Conservation (phyloP, 2,888 invertebrate genomes). For the Pteria penguin region DNA sequence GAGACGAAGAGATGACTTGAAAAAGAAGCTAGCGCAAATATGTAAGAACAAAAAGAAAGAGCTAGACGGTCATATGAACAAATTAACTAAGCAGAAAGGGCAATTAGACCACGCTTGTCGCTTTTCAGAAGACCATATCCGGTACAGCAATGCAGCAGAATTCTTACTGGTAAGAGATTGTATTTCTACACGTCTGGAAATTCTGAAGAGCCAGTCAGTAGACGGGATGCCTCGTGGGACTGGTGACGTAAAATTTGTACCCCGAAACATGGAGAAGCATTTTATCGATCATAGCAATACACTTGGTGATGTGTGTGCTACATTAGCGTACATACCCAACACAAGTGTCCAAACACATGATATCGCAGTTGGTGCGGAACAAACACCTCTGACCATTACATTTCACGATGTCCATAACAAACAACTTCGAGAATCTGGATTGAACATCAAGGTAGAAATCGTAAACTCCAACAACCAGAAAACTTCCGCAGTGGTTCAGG, state of each 20-base stretch:
- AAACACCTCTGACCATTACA: constrained; percentile 54
- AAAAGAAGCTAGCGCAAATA: constrained; percentile 52
- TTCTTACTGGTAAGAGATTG: constrained; percentile 58
- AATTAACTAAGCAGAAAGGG: constrained; percentile 49
- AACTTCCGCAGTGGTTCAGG: constrained; percentile 48
- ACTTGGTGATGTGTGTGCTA: constrained; percentile 57
- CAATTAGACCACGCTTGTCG: constrained; percentile 53
- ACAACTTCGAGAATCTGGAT: constrained; percentile 55
- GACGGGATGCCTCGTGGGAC: constrained; percentile 47
- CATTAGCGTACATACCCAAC: constrained; percentile 58
- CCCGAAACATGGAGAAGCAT: constrained; percentile 50
- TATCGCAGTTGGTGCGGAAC: constrained; percentile 55
- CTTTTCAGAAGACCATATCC: constrained; percentile 54
- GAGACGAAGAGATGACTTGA: constrained; percentile 56
- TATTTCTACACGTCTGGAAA: constrained; percentile 48
- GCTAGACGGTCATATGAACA: constrained; percentile 53
- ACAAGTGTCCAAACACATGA: constrained; percentile 61
- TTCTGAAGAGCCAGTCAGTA: constrained; percentile 49
- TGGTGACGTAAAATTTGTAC: constrained; percentile 55
- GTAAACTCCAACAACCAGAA: constrained; percentile 50
- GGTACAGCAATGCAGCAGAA: constrained; percentile 58
- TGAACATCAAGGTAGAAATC: constrained; percentile 57
- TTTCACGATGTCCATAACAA: constrained; percentile 57
- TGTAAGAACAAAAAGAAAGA: constrained; percentile 57
- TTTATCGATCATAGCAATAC: constrained; percentile 53